Evolutionary conservation across 1,140 invertebrate species (phyloP).

Genomic region (Polypedilum vanderplanki): DNA sequence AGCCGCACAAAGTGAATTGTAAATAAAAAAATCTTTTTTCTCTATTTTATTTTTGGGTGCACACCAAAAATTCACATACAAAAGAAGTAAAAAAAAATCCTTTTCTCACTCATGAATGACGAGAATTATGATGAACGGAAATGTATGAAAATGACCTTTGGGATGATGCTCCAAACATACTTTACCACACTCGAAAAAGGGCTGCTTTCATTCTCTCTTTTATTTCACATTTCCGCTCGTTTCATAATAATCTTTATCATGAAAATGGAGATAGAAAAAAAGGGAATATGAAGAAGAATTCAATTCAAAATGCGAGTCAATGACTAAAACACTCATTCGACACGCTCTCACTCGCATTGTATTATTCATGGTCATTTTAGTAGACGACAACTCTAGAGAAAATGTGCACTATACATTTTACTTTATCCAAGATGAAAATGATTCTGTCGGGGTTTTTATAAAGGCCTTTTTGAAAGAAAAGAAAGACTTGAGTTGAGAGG

Average conservation of each 20-base stretch:
- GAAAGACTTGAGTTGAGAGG: too few relatives aligned
- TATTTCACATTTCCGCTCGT: constrained; percentile 16
- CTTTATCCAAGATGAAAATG: neutral
- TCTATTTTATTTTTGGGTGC: too few relatives aligned
- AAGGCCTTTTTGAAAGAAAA: too few relatives aligned
- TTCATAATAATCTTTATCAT: constrained; percentile 1
- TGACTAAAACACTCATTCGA: neutral
- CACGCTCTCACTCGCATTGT: neutral
- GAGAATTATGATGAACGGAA: constrained; percentile 17
- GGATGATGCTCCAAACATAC: neutral
- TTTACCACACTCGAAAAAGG: neutral
- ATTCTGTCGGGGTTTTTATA: too few relatives aligned
- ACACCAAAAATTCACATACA: neutral
- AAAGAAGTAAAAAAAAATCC: neutral
- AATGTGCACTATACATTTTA: too few relatives aligned
- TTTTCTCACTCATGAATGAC: neutral
- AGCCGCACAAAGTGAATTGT: constrained; percentile 11
- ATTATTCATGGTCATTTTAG: constrained; percentile 14
- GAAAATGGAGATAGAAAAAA: neutral
- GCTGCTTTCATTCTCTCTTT: neutral
- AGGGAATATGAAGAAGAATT: neutral
- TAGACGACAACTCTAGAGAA: neutral
- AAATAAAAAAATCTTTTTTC: constrained; percentile 1
- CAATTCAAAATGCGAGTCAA: neutral
- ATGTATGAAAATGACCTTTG: constrained; percentile 13